phyloP scores from a whole-genome alignment of 2,888 invertebrate species.

The Petrolisthes cinctipes region DNA sequence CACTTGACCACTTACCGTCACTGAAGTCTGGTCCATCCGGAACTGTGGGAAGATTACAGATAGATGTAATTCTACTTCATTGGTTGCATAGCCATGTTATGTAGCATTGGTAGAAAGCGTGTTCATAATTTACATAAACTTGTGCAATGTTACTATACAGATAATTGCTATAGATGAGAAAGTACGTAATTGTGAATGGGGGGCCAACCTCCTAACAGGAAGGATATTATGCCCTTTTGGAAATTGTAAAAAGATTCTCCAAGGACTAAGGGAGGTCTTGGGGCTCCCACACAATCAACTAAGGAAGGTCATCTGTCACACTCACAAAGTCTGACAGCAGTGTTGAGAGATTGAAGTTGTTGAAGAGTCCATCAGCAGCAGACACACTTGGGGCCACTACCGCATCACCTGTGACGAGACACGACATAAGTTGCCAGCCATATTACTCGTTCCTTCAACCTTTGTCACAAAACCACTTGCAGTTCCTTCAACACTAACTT shows the following conservation, averaged over 20 bases:
- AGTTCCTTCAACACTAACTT: not conserved
- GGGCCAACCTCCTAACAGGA: too few species aligned
- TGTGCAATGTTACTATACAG: not conserved
- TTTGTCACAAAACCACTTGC: not conserved
- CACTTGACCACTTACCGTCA: not conserved
- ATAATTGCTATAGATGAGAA: not conserved
- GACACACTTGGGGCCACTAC: not conserved
- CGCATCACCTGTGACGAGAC: not conserved
- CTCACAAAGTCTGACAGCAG: not conserved
- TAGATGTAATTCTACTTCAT: not conserved
- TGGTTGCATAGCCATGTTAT: not conserved
- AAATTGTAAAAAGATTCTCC: too few species aligned
- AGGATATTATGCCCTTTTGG: too few species aligned
- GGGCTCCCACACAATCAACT: too few species aligned
- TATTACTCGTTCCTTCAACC: not conserved
- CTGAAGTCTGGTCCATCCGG: not conserved
- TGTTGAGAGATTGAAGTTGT: not conserved
- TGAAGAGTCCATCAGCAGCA: conserved; percentile 7
- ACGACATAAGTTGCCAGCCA: not conserved
- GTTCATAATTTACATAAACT: not conserved
- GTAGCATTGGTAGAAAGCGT: not conserved
- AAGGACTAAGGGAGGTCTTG: too few species aligned
- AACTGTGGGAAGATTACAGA: not conserved
- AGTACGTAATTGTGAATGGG: too few species aligned
- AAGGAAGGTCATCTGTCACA: not conserved